These are phyloP conservation scores for Ophion ellenae DNA, from an alignment of 2,888 invertebrate species.

Conservation along the genomic window DNA sequence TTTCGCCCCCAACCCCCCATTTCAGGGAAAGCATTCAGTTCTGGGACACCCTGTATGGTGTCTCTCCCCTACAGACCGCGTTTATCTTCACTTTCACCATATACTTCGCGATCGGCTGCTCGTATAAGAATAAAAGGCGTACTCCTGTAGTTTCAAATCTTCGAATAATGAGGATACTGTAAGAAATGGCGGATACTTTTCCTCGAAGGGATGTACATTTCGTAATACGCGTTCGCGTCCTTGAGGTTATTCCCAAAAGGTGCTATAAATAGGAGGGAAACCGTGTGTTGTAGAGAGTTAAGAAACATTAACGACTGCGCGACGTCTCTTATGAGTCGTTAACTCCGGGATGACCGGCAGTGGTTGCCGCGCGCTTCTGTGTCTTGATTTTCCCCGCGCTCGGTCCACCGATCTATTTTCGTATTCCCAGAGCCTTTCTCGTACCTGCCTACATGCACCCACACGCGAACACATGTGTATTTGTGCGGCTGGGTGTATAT, in stretches of 20 bases:
- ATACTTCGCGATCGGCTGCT: too few species aligned
- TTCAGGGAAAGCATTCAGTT: too few species aligned
- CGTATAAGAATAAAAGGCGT: too few species aligned
- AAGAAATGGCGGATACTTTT: neutral
- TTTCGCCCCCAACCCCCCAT: too few species aligned
- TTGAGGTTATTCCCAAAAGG: conserved; percentile 77
- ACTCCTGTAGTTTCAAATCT: too few species aligned
- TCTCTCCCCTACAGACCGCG: too few species aligned
- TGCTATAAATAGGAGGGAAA: conserved; percentile 72
- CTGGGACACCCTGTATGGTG: too few species aligned
- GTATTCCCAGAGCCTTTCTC: conserved; percentile 53
- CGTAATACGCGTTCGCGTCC: conserved; percentile 71
- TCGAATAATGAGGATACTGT: too few species aligned
- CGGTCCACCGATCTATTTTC: conserved; percentile 75
- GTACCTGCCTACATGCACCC: neutral
- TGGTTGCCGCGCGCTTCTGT: conserved; percentile 55
- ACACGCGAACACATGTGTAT: neutral
- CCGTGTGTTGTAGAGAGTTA: conserved; percentile 65
- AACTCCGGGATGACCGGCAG: conserved; percentile 75
- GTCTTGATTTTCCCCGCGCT: conserved; percentile 54
- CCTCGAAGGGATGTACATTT: conserved; percentile 38
- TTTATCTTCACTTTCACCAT: too few species aligned
- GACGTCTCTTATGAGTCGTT: conserved; percentile 77
- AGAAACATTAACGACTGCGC: conserved; percentile 75
- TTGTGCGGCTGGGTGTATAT: neutral